Conservation (phyloP, 1,140 invertebrate species). For the Drosophila azteca region DNA sequence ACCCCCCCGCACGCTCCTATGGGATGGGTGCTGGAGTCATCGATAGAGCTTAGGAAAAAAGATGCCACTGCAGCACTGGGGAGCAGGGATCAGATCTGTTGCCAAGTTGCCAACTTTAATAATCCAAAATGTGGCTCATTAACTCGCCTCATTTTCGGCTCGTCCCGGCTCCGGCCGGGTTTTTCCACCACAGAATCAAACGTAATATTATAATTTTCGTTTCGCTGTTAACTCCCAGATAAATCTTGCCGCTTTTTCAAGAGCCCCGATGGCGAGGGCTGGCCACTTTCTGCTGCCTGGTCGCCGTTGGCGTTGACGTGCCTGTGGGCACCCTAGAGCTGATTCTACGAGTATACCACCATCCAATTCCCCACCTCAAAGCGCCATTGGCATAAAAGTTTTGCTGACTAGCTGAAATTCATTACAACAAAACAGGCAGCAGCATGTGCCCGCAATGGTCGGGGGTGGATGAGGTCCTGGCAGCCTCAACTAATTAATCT, state of each 20-base stretch:
- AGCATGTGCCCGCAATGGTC: constrained; percentile 70
- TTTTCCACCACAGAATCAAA: too few species aligned
- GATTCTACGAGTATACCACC: neutral
- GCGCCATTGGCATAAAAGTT: constrained; percentile 79
- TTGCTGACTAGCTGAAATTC: constrained; percentile 82
- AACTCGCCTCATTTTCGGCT: constrained; percentile 53
- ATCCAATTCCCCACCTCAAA: constrained; percentile 53
- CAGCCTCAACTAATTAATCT: constrained; percentile 82
- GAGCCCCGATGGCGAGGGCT: constrained; percentile 68
- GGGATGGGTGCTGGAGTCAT: constrained; percentile 41
- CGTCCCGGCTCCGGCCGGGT: neutral
- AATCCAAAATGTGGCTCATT: constrained; percentile 79
- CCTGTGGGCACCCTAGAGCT: neutral
- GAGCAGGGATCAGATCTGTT: constrained; percentile 22
- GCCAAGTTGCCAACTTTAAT: constrained; percentile 68
- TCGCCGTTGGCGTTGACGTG: neutral
- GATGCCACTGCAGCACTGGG: constrained; percentile 43
- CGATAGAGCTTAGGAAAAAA: constrained; percentile 62
- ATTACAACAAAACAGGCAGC: constrained; percentile 76
- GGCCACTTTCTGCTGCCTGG: constrained; percentile 34
- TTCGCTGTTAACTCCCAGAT: constrained; percentile 43
- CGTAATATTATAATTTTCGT: constrained; percentile 27
- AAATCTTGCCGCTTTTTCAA: constrained; percentile 75
- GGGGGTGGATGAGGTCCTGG: constrained; percentile 38
- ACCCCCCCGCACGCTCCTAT: neutral